These are phyloP conservation scores for Psittacula cyanocephala DNA, from an alignment of 2,113 vertebrate genomes.

Conservation along the genomic window DNA sequence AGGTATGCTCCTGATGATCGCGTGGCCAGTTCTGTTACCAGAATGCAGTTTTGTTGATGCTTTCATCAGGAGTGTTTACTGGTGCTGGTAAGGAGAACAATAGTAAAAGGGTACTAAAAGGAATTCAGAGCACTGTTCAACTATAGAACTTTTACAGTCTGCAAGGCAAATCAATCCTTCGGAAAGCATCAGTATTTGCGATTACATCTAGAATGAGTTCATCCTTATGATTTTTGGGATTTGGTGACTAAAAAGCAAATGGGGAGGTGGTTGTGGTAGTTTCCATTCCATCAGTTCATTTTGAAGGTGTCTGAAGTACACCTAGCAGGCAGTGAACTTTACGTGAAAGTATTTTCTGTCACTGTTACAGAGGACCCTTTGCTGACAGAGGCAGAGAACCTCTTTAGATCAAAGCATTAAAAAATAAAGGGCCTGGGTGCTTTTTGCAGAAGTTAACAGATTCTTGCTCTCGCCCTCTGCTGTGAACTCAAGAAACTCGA, in stretches of 20 bases:
- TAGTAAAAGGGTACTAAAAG: background rate
- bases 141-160: background rate
- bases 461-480: background rate
- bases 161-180: background rate
- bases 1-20: fast-evolving
- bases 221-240: background rate
- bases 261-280: background rate
- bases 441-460: background rate
- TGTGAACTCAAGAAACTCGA: background rate
- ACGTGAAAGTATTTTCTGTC: background rate
- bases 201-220: background rate
- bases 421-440: background rate
- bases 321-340: background rate
- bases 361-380: background rate
- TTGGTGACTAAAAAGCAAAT: background rate
- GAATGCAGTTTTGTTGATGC: background rate
- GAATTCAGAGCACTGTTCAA: background rate
- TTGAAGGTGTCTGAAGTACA: background rate
- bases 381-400: background rate
- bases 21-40: fast-evolving
- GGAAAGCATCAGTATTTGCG: fast-evolving
- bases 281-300: background rate
- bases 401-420: background rate
- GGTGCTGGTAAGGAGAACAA: background rate
- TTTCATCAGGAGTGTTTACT: background rate